A percentile compares a stretch with the other conserved stretches of the same genome.
Evolutionary conservation across 2,113 vertebrate species (phyloP).

Genomic region (Tetraodon nigroviridis): DNA sequence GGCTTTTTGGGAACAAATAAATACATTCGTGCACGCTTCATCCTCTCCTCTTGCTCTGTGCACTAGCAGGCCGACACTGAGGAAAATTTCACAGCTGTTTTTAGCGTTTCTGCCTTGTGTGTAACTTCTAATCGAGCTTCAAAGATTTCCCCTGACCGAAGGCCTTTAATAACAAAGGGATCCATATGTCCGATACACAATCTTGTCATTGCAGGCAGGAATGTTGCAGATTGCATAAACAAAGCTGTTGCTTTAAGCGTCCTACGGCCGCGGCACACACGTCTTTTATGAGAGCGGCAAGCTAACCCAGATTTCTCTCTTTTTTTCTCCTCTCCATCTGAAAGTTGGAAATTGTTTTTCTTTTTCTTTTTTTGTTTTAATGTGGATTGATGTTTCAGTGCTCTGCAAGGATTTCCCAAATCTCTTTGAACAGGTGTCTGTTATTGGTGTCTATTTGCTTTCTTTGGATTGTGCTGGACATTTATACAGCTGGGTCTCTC

Average conservation of each 20-base stretch:
- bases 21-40: too few species aligned
- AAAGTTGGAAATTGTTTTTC: slow-evolving; percentile 11
- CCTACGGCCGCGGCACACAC: slow-evolving; percentile 3
- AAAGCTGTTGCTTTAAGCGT: slow-evolving; percentile 19
- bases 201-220: slow-evolving; percentile 27
- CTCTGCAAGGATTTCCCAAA: slow-evolving; percentile 13
- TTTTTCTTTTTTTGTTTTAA: slow-evolving; percentile 17
- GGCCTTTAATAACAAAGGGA: slow-evolving; percentile 52
- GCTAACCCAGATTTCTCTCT: slow-evolving; percentile 33
- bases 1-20: too few species aligned
- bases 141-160: slow-evolving; percentile 11
- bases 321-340: slow-evolving; percentile 3
- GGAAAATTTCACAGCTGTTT: too few species aligned
- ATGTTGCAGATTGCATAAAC: slow-evolving; percentile 25
- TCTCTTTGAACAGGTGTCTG: slow-evolving; percentile 47
- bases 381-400: background rate
- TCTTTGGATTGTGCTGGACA: slow-evolving; percentile 46
- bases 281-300: slow-evolving; percentile 38
- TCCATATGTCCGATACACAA: slow-evolving; percentile 47
- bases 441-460: slow-evolving; percentile 58
- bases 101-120: too few species aligned
- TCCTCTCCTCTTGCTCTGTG: too few species aligned
- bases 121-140: too few species aligned
- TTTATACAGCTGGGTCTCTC: slow-evolving; percentile 66
- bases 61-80: too few species aligned